Percentiles rank a stretch among this genome's conserved stretches.
Evolutionary conservation across 1,140 invertebrate genomes (phyloP).

Genomic region (Apis mellifera): Amel_HAv3.1 CM009936.2:16410501-16411000

Average conservation of each 20-base stretch:
- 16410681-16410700: not conserved
- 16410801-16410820: constrained; percentile 40
- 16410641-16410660: constrained; percentile 43
- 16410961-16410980: constrained; percentile 1
- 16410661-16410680: constrained; percentile 3
- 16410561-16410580: not conserved
- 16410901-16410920: not conserved
- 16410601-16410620: not conserved
- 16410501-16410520: not conserved
- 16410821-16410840: not conserved
- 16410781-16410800: constrained; percentile 50
- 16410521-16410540: not conserved
- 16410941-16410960: not conserved
- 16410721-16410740: constrained; percentile 29
- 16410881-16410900: not conserved
- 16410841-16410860: constrained; percentile 27
- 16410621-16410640: constrained; percentile 6
- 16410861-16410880: no score
- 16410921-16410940: not conserved
- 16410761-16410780: constrained; percentile 53
- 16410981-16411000: not conserved
- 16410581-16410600: not conserved
- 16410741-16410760: constrained; percentile 42
- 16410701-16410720: constrained; percentile 2
- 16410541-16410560: not conserved